Evolutionary conservation across 1,140 invertebrate species (phyloP).

Genomic region (Heliconius eleuchia): DNA sequence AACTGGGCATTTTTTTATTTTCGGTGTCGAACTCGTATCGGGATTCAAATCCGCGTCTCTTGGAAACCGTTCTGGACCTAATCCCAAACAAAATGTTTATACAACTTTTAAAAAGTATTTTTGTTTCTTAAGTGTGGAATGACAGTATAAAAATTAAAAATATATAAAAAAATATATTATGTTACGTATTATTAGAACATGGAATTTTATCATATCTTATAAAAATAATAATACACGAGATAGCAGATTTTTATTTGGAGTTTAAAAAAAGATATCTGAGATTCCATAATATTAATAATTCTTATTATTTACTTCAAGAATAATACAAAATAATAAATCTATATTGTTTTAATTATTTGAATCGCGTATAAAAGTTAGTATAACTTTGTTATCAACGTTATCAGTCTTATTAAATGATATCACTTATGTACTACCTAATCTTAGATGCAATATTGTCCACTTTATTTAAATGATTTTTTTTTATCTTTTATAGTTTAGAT

Average conservation of each 20-base stretch:
- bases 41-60: no score
- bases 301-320: neutral
- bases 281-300: no score
- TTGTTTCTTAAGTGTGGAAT: no score
- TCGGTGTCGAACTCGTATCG: no score
- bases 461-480: neutral
- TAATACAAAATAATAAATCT: neutral
- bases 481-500: neutral
- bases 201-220: no score
- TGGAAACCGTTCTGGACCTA: no score
- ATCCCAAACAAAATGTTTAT: neutral
- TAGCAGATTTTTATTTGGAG: neutral
- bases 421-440: neutral
- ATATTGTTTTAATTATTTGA: neutral
- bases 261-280: no score
- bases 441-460: neutral
- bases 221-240: no score
- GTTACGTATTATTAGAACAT: no score
- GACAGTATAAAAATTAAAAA: no score
- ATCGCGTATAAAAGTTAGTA: neutral
- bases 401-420: neutral
- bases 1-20: neutral
- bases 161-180: no score
- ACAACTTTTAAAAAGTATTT: no score
- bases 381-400: neutral